Conservation (phyloP, 64 coral and sea anemone genomes). For the Trachythela sp. region DNA sequence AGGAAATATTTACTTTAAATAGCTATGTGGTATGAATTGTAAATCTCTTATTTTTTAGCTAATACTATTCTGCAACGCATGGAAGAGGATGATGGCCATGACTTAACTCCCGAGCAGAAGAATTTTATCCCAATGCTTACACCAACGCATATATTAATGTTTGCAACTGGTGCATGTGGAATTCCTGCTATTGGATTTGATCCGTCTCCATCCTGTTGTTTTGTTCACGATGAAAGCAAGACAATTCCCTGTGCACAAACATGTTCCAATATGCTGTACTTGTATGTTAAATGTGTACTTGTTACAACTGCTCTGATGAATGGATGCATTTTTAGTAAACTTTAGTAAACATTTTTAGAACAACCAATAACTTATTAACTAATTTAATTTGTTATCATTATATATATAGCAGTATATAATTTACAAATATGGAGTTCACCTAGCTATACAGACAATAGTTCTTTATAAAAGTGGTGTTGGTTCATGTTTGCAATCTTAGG, state of each 20-base stretch:
- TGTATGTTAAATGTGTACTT: constrained; percentile 27
- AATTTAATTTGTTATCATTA: too few relatives aligned
- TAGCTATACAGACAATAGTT: too few relatives aligned
- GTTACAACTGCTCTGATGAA: constrained; percentile 38
- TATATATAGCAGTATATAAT: too few relatives aligned
- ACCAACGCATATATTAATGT: constrained; percentile 34
- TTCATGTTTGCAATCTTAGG: too few relatives aligned
- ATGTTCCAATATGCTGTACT: constrained; percentile 50
- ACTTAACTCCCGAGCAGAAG: constrained; percentile 11
- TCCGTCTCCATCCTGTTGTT: constrained; percentile 38
- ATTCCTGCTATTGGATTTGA: constrained; percentile 38
- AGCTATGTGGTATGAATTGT: too few relatives aligned
- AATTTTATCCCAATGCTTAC: constrained; percentile 14
- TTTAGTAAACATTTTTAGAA: background rate
- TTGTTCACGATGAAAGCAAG: constrained; percentile 51
- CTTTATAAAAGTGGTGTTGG: too few relatives aligned
- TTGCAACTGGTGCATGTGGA: constrained; percentile 16
- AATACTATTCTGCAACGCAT: constrained; percentile 19
- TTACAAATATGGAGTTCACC: too few relatives aligned
- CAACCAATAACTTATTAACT: too few relatives aligned
- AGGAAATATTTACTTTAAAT: too few relatives aligned
- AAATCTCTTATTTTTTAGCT: too few relatives aligned
- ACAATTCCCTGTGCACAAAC: constrained; percentile 52
- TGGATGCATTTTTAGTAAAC: constrained; percentile 37
- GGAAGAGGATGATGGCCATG: background rate